Percentiles rank a stretch among this genome's conserved stretches.
Evolutionary conservation across 1,140 invertebrate genomes (phyloP).

Genomic region (Ceratina calcarata): DNA sequence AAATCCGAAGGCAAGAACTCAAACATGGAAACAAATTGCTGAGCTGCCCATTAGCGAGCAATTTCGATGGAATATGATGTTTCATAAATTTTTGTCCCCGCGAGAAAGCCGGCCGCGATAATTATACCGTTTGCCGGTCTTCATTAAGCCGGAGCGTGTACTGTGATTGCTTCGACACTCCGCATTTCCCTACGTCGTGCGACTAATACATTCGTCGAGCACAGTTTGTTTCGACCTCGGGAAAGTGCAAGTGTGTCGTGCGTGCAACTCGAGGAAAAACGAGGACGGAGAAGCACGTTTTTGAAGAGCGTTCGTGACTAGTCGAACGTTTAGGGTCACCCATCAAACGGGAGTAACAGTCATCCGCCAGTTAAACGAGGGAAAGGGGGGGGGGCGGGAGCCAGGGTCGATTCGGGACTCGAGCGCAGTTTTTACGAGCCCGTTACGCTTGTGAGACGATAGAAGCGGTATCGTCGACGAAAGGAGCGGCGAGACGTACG

Average conservation of each 20-base stretch:
- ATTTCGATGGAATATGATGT: slow-evolving; percentile 1
- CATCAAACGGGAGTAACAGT: not conserved
- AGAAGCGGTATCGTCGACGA: slow-evolving; percentile 5
- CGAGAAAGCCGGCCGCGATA: slow-evolving; percentile 8
- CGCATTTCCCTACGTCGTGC: not conserved
- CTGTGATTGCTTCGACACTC: slow-evolving; percentile 29
- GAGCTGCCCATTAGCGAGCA: not conserved
- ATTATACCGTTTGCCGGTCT: slow-evolving; percentile 20
- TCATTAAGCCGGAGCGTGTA: slow-evolving; percentile 24
- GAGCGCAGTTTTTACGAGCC: slow-evolving; percentile 29
- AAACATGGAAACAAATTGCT: not conserved
- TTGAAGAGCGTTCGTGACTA: not conserved
- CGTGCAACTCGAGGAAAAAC: not conserved
- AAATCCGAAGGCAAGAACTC: too few relatives aligned
- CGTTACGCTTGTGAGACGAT: slow-evolving; percentile 4
- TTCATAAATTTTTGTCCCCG: not conserved
- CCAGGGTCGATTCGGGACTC: not conserved
- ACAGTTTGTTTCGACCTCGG: not conserved
- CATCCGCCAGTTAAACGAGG: slow-evolving; percentile 2
- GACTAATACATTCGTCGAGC: too few relatives aligned
- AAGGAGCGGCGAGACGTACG: not conserved
- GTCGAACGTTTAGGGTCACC: not conserved
- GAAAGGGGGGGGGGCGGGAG: too few relatives aligned
- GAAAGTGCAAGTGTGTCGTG: not conserved
- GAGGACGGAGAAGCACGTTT: not conserved